phyloP scores from a whole-genome alignment of 2,113 vertebrate genomes.

The Mirounga angustirostris region DNA sequence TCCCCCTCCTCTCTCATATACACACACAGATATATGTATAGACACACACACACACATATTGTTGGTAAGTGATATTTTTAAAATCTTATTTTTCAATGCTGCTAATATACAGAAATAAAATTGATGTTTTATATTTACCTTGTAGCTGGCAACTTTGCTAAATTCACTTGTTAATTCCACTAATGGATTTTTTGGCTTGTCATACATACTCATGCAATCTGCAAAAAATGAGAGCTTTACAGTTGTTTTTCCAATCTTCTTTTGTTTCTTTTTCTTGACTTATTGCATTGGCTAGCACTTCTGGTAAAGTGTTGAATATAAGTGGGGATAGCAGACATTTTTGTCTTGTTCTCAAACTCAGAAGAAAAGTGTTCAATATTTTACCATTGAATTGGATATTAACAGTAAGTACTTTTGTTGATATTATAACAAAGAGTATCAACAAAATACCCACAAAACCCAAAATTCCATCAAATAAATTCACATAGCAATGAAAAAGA shows the following conservation, averaged over 20 bases:
- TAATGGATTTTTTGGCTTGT: background rate
- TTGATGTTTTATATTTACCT: background rate
- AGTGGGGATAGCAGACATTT: background rate
- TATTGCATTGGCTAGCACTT: background rate
- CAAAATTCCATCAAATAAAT: background rate
- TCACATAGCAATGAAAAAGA: background rate
- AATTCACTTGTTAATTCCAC: background rate
- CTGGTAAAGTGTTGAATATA: background rate
- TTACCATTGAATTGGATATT: background rate
- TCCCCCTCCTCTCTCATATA: background rate
- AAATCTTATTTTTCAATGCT: conserved; percentile 45
- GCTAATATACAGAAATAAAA: conserved; percentile 25
- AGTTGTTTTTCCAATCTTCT: background rate
- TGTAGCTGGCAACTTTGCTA: background rate
- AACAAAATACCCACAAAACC: background rate
- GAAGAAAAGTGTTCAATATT: conserved; percentile 16
- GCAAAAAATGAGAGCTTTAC: background rate
- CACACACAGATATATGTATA: background rate
- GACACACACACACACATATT: background rate
- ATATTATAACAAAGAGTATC: background rate
- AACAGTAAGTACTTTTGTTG: background rate
- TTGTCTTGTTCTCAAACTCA: conserved; percentile 19
- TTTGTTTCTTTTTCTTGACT: conserved; percentile 23
- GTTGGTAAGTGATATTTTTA: background rate
- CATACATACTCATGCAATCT: background rate